phyloP scores from a whole-genome alignment of 2,888 invertebrate genomes.

The Aphidius colemani region DNA sequence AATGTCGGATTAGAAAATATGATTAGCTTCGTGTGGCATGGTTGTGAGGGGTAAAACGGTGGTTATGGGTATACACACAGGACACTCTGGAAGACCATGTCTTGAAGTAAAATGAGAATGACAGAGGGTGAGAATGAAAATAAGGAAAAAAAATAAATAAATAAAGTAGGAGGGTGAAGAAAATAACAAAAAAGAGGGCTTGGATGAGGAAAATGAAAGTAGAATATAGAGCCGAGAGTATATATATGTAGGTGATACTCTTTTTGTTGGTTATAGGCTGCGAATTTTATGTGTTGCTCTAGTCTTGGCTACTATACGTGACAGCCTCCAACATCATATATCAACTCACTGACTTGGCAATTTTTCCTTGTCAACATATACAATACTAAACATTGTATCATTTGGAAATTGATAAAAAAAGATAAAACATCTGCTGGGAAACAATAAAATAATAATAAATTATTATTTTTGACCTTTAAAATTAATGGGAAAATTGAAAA shows the following conservation, averaged over 20 bases:
- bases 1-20: constrained; percentile 57
- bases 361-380: no score
- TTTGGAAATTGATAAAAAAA: no score
- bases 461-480: no score
- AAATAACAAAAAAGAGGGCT: constrained; percentile 11
- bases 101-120: constrained; percentile 27
- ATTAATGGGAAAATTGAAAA: no score
- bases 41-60: constrained; percentile 33
- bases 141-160: constrained; percentile 17
- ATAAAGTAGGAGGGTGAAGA: constrained; percentile 19
- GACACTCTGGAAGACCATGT: constrained; percentile 14
- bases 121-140: constrained; percentile 29
- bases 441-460: no score
- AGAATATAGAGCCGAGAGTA: constrained; percentile 21
- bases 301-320: constrained; percentile 41
- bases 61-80: constrained; percentile 38
- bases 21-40: constrained; percentile 50
- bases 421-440: no score
- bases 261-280: constrained; percentile 35
- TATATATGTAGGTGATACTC: no score
- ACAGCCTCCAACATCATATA: constrained; percentile 31
- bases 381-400: no score
- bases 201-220: constrained; percentile 29
- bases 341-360: neutral
- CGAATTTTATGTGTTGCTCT: constrained; percentile 49